Evolutionary conservation across 2,113 vertebrate genomes (phyloP), one percentile per base, ranked within the genome.

Genomic region (Malurus melanocephalus): DNA sequence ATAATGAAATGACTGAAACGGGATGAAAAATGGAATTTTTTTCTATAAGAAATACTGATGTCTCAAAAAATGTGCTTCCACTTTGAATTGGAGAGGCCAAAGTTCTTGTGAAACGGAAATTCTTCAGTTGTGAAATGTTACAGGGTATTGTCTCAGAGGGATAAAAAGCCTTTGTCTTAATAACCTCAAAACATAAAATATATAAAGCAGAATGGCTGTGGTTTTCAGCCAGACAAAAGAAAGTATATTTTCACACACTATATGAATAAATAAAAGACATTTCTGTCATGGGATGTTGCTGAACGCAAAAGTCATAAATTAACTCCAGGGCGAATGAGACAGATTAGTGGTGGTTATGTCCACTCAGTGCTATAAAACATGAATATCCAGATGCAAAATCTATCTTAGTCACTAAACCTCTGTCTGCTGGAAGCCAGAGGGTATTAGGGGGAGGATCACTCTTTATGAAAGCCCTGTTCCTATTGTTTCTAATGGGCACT

Each of bases 31-130:
- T 0, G 1, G n/a, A 45, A 5, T 77, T 89, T 77, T 69, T 74
- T 92, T 72, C 42, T 32, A 11, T 68, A n/a, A 61, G 51, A 88
- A 94, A 83, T 68, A 89, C 45, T 46, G 33, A 68, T 60, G 45
- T 57, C 65, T 91, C 49, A 65, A 89, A 90, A 81, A 71, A 89
- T 77, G 16, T 49, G 13, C 23, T 91, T 91, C 68, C 32, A 78
- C 77, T 88, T 83, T 80, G 80, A 85, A 83, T 38, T 69, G 76
- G 76, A 89, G 83, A 85, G 83, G 90, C 45, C 57, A 89, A 96
- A 89, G 83, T 95, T 88, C 80, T 75, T 72, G 65, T 80, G 73
- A 91, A 91, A 92, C 13, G 23, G 57, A 92, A 91, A 75, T 91
- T 81, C 49, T 89, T 86, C 53, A 40, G 46, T 81, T 88, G 86